These are phyloP conservation scores for Loriculus beryllinus DNA, from an alignment of 2,797 vertebrate genomes.

Conservation along the genomic window DNA sequence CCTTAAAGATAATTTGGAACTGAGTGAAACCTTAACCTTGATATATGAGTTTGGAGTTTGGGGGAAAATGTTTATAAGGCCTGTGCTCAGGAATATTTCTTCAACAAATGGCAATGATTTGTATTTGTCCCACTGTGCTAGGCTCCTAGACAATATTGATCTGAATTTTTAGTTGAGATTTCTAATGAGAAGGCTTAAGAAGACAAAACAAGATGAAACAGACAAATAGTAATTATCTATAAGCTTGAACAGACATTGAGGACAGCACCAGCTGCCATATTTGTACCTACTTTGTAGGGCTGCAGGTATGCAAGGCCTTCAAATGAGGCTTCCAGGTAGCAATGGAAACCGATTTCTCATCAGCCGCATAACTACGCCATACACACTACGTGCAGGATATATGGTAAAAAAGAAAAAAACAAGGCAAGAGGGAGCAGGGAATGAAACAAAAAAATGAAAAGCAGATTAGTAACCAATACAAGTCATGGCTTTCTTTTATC, in stretches of 20 bases:
- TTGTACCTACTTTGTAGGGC: conserved; percentile 98
- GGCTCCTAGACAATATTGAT: conserved; percentile 40
- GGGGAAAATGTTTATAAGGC: not conserved
- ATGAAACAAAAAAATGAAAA: conserved; percentile 79
- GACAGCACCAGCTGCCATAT: conserved; percentile 80
- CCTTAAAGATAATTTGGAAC: not conserved
- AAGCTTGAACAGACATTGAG: conserved; percentile 76
- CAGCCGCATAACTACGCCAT: conserved; percentile 99
- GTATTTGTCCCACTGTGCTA: not conserved
- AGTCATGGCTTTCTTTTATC: conserved; percentile 73
- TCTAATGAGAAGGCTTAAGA: conserved; percentile 45
- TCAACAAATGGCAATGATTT: not conserved
- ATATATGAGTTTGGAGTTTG: not conserved
- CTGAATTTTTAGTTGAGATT: conserved; percentile 48
- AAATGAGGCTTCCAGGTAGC: conserved; percentile 99
- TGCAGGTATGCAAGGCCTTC: conserved; percentile 99
- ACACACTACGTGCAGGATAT: conserved; percentile 86
- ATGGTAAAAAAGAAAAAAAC: conserved; percentile 68
- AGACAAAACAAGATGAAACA: conserved; percentile 54
- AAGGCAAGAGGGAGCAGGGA: conserved; percentile 76
- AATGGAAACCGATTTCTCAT: conserved; percentile 99
- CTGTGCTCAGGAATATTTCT: not conserved
- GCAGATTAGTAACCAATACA: conserved; percentile 83
- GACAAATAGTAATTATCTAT: conserved; percentile 61
- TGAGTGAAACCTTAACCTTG: not conserved